Evolutionary conservation across 2,888 invertebrate species (phyloP), one percentile per base, ranked within the genome.

Genomic region (Clanis bilineata): DNA sequence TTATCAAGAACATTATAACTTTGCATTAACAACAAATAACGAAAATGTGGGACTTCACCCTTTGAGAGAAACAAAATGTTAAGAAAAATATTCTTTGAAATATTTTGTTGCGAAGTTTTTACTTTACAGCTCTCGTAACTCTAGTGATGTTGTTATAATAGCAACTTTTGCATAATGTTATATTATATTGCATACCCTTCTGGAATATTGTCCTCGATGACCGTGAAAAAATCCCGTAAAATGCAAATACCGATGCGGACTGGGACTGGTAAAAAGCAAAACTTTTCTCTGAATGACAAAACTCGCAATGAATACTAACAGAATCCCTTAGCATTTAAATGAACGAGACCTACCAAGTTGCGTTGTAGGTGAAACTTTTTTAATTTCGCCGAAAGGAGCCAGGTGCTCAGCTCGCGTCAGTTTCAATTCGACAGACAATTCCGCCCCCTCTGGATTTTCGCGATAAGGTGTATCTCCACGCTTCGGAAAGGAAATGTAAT

Each of bases 301-400:
- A 85, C 83, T 86, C 83, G 72, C 82, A 84, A 86, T 88, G 86
- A 88, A 86, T 88, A 83, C 87, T 84, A 86, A 87, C 84, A 70
- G 83, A 85, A 86, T 86, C 84, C 83, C 83, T 87, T 85, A 86
- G 85, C 84, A 88, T 88, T 88, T 88, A 87, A 89, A 89, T 87
- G 86, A 86, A 86, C 77, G 86, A 79, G 82, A 83, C 79, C 82
- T 83, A 70, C 75, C 69, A 82, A 85, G 77, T 82, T 83, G 75
- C 77, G 77, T 79, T 83, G 83, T 86, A 79, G 78, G 79, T 77
- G 77, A 83, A 90, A 91, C 88, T 91, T 91, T 91, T 90, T 90
- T 91, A 91, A 91, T 91, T 90, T 90, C 82, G 86, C 77, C 80
- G 83, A 82, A 85, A 85, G 85, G 71, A 80, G 77, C 83, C 90